Conservation (phyloP, 2,797 vertebrate genomes). For the Atherinosoma microstoma region DNA sequence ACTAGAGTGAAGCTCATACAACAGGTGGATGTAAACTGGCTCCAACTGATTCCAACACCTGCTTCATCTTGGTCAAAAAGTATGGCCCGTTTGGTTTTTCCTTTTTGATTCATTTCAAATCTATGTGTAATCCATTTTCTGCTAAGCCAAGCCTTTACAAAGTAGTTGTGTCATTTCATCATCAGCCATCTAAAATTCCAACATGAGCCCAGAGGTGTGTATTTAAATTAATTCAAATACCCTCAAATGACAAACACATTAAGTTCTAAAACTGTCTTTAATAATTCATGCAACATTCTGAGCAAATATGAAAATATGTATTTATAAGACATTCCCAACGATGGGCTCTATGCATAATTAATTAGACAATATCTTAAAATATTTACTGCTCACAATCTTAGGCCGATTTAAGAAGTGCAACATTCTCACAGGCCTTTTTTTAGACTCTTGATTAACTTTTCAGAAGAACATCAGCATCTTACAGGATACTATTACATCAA, state of each 20-base stretch:
- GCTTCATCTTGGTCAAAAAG: not conserved
- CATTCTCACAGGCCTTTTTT: conserved; percentile 5
- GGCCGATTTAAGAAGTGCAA: conserved; percentile 13
- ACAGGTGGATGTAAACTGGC: no score
- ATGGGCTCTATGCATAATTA: conserved; percentile 45
- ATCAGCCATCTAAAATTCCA: not conserved
- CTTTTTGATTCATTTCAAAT: not conserved
- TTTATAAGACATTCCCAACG: conserved; percentile 17
- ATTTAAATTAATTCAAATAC: conserved; percentile 17
- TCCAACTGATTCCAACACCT: not conserved
- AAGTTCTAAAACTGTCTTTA: conserved; percentile 7
- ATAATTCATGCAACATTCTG: conserved; percentile 28
- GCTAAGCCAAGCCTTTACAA: not conserved
- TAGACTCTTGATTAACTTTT: not conserved
- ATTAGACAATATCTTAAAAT: conserved; percentile 36
- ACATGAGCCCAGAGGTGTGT: not conserved
- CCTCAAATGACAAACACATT: not conserved
- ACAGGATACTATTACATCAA: not conserved
- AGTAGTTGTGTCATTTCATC: not conserved
- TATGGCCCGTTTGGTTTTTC: not conserved
- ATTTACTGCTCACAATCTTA: conserved; percentile 27
- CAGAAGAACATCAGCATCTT: conserved; percentile 2
- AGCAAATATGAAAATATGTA: conserved; percentile 34
- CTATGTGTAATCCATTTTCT: not conserved
- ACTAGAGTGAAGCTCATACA: no score